phyloP scores from a whole-genome alignment of 2,888 invertebrate species.

The Nymphalis c-album region DNA sequence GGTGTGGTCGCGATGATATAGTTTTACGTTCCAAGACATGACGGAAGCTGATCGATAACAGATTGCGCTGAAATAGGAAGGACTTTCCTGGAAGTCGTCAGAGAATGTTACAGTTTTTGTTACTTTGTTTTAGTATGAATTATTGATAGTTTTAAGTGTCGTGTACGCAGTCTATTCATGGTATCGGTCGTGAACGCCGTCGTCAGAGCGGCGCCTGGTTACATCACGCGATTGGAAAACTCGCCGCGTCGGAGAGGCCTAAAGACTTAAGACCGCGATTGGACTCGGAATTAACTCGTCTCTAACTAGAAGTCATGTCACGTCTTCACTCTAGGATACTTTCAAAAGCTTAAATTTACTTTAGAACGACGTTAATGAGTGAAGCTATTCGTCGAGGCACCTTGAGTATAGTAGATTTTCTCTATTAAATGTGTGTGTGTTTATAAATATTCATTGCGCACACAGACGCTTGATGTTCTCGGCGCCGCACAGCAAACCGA shows the following conservation, averaged over 20 bases:
- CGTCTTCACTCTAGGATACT: conserved; percentile 62
- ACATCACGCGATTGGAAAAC: conserved; percentile 75
- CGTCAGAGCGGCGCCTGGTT: conserved; percentile 71
- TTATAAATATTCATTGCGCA: conserved; percentile 68
- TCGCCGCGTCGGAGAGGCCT: conserved; percentile 60
- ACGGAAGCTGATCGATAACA: conserved; percentile 23
- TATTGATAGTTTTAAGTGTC: conserved; percentile 46
- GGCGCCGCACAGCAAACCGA: conserved; percentile 54
- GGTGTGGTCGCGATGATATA: conserved; percentile 1
- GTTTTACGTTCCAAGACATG: conserved; percentile 5
- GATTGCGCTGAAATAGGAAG: conserved; percentile 30
- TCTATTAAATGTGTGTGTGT: conserved; percentile 51
- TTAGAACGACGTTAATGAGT: conserved; percentile 69
- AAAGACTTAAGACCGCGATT: conserved; percentile 59
- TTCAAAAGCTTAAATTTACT: conserved; percentile 73
- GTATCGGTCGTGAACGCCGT: conserved; percentile 46
- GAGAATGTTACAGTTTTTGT: conserved; percentile 41
- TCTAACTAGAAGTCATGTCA: conserved; percentile 57
- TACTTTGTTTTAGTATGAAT: conserved; percentile 44
- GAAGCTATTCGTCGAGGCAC: conserved; percentile 46
- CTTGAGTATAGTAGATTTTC: conserved; percentile 48
- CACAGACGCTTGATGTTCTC: conserved; percentile 43
- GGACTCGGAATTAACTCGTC: conserved; percentile 55
- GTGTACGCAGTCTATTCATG: conserved; percentile 45
- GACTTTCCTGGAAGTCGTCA: conserved; percentile 29